Percentiles rank a stretch among this genome's conserved stretches.
phyloP scores from a whole-genome alignment of 2,113 vertebrate genomes.

The Aldabrachelys gigantea region DNA sequence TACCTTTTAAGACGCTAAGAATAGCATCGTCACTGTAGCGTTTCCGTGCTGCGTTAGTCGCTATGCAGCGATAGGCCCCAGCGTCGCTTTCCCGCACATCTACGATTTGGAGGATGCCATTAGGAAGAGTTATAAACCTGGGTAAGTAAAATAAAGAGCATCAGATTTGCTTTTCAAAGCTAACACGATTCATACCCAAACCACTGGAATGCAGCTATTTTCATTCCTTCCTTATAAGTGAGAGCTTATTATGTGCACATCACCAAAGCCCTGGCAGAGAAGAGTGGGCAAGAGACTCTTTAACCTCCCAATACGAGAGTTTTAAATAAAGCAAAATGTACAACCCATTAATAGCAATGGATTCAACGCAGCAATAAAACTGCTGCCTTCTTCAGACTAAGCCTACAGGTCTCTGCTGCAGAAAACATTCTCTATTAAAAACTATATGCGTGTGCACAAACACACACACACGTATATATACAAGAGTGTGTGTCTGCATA shows the following conservation, averaged over 20 bases:
- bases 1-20: slow-evolving; percentile 88
- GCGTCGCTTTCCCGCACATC: slow-evolving; percentile 85
- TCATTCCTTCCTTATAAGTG: background rate
- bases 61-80: slow-evolving; percentile 90
- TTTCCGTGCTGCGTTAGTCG: slow-evolving; percentile 83
- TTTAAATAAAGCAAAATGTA: background rate
- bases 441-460: background rate
- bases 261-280: background rate
- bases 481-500: background rate
- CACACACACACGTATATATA: rapidly evolving
- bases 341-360: background rate
- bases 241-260: rapidly evolving
- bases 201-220: background rate
- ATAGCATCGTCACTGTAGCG: slow-evolving; percentile 86
- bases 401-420: background rate
- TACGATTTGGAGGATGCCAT: slow-evolving; percentile 95
- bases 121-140: slow-evolving; percentile 93
- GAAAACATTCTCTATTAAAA: background rate
- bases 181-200: background rate
- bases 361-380: background rate
- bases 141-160: slow-evolving; percentile 10
- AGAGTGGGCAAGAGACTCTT: background rate
- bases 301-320: background rate
- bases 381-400: background rate
- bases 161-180: background rate